phyloP scores from a whole-genome alignment of 2,113 vertebrate species.

The Dryoscopus gambensis region DNA sequence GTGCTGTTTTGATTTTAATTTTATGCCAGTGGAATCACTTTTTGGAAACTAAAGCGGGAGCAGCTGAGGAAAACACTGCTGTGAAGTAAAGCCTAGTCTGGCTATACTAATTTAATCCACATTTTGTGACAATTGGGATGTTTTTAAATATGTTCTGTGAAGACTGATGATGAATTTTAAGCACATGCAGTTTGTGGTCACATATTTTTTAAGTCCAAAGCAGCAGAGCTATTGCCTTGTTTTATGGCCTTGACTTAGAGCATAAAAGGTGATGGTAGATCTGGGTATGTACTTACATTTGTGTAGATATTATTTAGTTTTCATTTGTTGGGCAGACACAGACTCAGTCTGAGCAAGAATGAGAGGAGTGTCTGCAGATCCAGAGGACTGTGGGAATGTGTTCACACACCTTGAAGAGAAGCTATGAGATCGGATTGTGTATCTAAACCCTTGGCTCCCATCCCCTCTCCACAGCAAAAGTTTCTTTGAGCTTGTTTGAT shows the following conservation, averaged over 20 bases:
- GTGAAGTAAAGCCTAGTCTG: background rate
- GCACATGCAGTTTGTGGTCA: background rate
- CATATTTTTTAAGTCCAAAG: background rate
- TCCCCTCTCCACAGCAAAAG: background rate
- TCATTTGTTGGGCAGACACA: background rate
- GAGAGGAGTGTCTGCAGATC: background rate
- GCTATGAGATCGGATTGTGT: background rate
- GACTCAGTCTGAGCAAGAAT: background rate
- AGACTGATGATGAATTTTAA: slow-evolving; percentile 26
- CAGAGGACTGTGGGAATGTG: fast-evolving
- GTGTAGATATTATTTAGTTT: background rate
- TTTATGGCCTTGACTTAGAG: slow-evolving; percentile 5
- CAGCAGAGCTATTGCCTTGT: background rate
- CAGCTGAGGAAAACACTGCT: background rate
- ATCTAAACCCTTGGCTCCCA: background rate
- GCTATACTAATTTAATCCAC: slow-evolving; percentile 19
- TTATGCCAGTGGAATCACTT: background rate
- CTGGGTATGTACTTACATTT: background rate
- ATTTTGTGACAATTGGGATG: background rate
- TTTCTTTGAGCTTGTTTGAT: background rate
- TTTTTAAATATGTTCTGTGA: slow-evolving; percentile 5
- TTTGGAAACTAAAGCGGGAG: background rate
- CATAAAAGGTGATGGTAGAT: background rate
- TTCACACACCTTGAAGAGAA: background rate
- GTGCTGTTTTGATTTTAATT: background rate